A percentile compares a stretch with the other conserved stretches of the same genome.
Conservation (phyloP, 2,888 invertebrate species). For the Parnassius smintheus region DNA sequence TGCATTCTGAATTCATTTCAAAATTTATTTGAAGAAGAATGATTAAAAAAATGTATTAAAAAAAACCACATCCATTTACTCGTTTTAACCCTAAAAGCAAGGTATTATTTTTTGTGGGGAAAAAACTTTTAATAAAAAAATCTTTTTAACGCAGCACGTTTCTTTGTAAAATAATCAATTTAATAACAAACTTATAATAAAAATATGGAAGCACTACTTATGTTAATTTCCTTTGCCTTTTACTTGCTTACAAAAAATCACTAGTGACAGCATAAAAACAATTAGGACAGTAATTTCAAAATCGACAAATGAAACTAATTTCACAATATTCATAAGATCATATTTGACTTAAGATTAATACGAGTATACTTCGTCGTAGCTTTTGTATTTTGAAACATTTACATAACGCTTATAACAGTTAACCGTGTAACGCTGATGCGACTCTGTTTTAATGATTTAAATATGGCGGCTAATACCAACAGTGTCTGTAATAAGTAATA, state of each 20-base stretch:
- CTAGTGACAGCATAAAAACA: constrained; percentile 33
- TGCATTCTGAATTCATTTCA: neutral
- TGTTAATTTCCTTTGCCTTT: no score
- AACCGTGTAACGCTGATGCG: constrained; percentile 41
- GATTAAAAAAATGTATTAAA: no score
- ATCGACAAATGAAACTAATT: constrained; percentile 45
- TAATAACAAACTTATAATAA: no score
- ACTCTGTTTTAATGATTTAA: constrained; percentile 32
- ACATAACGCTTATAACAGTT: constrained; percentile 51
- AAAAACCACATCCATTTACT: no score
- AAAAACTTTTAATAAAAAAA: no score
- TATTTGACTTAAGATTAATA: constrained; percentile 32
- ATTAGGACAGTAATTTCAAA: constrained; percentile 24
- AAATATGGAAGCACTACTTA: no score
- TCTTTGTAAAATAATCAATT: no score
- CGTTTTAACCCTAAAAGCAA: no score
- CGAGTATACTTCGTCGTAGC: constrained; percentile 30
- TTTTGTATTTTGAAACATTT: constrained; percentile 56
- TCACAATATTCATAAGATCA: constrained; percentile 52
- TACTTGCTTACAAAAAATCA: no score
- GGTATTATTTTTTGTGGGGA: no score
- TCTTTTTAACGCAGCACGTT: no score
- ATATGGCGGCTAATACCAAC: neutral
- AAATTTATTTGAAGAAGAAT: no score
- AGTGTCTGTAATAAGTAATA: neutral